phyloP scores from a whole-genome alignment of 2,888 invertebrate species.

The Zygothrica quintamaculata region DNA sequence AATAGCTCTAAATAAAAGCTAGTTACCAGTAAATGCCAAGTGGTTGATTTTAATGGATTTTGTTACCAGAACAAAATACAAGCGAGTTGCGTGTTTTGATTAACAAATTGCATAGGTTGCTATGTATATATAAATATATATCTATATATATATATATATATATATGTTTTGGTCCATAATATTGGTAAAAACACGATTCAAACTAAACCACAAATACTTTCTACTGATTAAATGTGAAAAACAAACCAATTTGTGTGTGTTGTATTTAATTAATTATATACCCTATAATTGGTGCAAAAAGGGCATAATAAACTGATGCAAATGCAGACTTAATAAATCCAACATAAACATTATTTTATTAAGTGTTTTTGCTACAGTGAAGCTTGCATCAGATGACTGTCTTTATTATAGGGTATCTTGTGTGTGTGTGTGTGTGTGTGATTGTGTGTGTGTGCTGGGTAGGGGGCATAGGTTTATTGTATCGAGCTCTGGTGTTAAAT shows the following conservation, averaged over 20 bases:
- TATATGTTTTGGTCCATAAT: neutral
- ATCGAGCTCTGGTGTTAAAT: conserved; percentile 56
- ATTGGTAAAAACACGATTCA: conserved; percentile 23
- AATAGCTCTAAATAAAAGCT: no score
- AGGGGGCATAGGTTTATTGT: conserved; percentile 10
- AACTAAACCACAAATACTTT: conserved; percentile 43
- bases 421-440: conserved; percentile 8
- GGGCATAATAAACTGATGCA: neutral
- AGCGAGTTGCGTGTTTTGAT: conserved; percentile 38
- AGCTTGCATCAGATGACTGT: no score
- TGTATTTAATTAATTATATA: conserved; percentile 26
- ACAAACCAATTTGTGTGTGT: conserved; percentile 29
- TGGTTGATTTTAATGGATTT: no score
- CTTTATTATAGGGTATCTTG: neutral
- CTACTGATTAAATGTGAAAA: conserved; percentile 65
- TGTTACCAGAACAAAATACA: no score
- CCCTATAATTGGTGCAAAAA: neutral
- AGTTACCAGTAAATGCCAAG: no score
- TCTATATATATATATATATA: no score
- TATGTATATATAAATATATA: no score
- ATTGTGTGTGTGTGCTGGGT: conserved; percentile 4
- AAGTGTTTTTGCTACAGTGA: no score
- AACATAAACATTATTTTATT: no score
- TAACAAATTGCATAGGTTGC: conserved; percentile 35
- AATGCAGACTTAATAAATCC: no score